Evolutionary conservation across 37 sponge, comb jelly and placozoan species (phyloP), one percentile per base, ranked within the genome.

Genomic region (Corticium candelabrum): DNA sequence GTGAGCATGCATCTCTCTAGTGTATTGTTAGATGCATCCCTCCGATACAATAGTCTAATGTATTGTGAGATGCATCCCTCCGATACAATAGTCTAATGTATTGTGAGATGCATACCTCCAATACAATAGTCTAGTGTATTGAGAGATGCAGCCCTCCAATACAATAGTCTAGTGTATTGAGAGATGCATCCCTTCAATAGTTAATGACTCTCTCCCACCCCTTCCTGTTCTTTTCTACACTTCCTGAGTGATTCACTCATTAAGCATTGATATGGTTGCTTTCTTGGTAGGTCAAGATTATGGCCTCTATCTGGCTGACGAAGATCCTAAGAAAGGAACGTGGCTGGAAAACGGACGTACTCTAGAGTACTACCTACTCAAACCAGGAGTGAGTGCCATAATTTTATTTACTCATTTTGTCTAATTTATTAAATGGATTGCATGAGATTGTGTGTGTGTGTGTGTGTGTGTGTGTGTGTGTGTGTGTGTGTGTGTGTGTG

Each of bases 291-390:
- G 29, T 15, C 3, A 80, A 7, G 27, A 33, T 3, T 74, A 75
- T 40, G 82, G 82, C 34, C 75, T 81, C 30, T 81, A 74, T 75
- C 41, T 2, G 3, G 31, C 82, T 2, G 34, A 35, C 2, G 82
- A 81, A 27, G 82, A 81, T 34, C 93, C 96, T 11, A 89, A 84
- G 38, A 94, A 87, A 75, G 95, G 96, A 1, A 40, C 82, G 1
- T 98, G 99, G 99, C 80, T 98, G 40, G 99, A 98, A 32, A 82
- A 77, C 40, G 93, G 90, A 5, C 38, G 90, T 29, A 85, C 93
- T 0, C 83, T 98, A 43, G 99, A 94, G 50, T 98, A 88, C 77
- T 98, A 98, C 75, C 85, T 87, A 40, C 82, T 98, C 50, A 89
- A 91, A 68, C 82, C 84, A 67, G 96, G 96, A 68, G 96, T 96